Base-by-base conservation (phyloP, 2,888 invertebrate genomes). In the Xylocampa areola region DNA sequence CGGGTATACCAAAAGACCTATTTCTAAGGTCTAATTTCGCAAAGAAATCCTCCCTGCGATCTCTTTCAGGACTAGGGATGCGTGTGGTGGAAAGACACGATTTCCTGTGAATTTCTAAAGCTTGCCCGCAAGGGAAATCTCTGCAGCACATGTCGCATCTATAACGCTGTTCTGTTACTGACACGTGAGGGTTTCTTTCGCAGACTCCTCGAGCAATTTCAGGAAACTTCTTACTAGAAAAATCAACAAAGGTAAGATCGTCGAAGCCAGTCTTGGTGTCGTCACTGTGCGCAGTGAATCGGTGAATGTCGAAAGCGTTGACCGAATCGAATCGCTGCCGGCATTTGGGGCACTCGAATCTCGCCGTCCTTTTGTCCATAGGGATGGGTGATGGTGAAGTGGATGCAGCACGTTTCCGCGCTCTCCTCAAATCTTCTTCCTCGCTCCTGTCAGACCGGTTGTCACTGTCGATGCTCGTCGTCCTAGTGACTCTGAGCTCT, bases 1-100 rank as follows among this genome's bases (percentile, higher is more conserved):
- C 91, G n/a, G 93, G 86, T 68, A 93, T 90, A 4, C 89, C 90
- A 53, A 95, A 95, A 0, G 96, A 95, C 69, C 96, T 96, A 84
- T 97, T 97, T 81, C 96, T 96, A 30, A 97, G 94, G 81, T 97
- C 96, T 17, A 98, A 90, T 63, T 97, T 96, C 0, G 97, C 96
- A 80, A 98, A 96, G 85, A 98, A 98, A 73, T 97, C 96, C 55
- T 96, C 96, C 30, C 97, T 94, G 39, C 95, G 94, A 17, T 96
- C 95, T 51, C 95, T 94, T 45, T 95, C 95, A 14, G 95, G 95
- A 19, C 89, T 91, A 1, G 85, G 82, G 16, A 90, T 81, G 40
- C 91, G 87, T 32, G 90, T 90, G 4, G 91, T 73, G 1, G 86
- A 85, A 33, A 85, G 74, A 70, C 94, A 94, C 1, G 89, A 77